Conservation (phyloP, 2,888 invertebrate genomes). For the Toxonevra muliebris region DNA sequence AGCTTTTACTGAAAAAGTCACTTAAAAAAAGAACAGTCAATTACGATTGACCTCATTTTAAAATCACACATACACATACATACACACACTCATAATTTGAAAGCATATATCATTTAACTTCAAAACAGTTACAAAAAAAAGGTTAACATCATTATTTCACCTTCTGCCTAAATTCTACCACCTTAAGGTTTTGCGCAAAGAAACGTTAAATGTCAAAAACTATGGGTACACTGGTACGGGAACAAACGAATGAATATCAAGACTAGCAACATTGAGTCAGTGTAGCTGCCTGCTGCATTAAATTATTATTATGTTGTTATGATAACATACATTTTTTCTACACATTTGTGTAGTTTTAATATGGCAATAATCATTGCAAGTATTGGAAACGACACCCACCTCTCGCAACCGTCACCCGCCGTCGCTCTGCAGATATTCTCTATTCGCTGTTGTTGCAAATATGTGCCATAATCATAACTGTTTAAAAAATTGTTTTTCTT, state of each 20-base stretch:
- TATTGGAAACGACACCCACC: too few species aligned
- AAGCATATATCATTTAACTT: constrained; percentile 5
- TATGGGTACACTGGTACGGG: not conserved
- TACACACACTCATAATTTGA: constrained; percentile 36
- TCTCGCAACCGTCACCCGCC: too few species aligned
- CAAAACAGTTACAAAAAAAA: constrained; percentile 33
- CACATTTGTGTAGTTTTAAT: too few species aligned
- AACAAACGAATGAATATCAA: too few species aligned
- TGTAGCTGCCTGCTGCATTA: too few species aligned
- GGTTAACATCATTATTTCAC: constrained; percentile 59
- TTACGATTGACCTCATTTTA: constrained; percentile 21
- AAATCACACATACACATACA: constrained; percentile 29
- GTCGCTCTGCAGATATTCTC: too few species aligned
- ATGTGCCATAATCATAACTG: constrained; percentile 3
- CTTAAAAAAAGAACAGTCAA: constrained; percentile 19
- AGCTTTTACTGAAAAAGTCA: too few species aligned
- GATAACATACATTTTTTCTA: too few species aligned
- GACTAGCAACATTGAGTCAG: too few species aligned
- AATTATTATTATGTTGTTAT: too few species aligned
- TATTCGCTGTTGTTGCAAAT: not conserved
- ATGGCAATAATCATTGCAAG: too few species aligned
- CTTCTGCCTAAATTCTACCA: constrained; percentile 42
- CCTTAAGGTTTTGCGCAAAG: constrained; percentile 10
- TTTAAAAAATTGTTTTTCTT: not conserved
- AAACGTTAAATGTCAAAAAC: constrained; percentile 25